A percentile compares a stretch with the other conserved stretches of the same genome.
Conservation (phyloP, 2,113 vertebrate species). For the Emydura subglobosa region DNA sequence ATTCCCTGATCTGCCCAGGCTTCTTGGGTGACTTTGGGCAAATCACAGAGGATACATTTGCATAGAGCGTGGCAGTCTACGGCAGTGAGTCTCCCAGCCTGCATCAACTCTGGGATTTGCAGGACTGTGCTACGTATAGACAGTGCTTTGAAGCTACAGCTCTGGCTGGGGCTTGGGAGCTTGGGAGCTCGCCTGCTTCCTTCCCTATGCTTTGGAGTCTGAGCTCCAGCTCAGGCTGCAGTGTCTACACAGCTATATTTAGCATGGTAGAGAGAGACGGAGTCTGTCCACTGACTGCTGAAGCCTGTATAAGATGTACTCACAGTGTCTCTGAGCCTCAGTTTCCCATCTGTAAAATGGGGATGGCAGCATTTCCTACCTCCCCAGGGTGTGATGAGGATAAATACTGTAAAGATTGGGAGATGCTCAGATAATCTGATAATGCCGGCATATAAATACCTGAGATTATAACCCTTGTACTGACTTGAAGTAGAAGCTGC, state of each 20-base stretch:
- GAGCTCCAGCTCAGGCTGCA: neutral
- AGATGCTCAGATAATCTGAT: neutral
- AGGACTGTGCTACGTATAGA: neutral
- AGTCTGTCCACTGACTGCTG: neutral
- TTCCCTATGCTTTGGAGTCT: neutral
- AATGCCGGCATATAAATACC: neutral
- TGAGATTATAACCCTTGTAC: neutral
- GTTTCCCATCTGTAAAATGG: neutral
- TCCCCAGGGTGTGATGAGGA: neutral
- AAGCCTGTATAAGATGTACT: neutral
- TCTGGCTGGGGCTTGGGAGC: neutral
- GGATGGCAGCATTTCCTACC: neutral
- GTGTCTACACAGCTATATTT: neutral
- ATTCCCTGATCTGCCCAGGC: neutral
- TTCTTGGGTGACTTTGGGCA: neutral
- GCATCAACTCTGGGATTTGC: neutral
- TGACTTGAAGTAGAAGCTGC: neutral
- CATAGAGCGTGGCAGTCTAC: neutral
- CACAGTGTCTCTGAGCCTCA: neutral
- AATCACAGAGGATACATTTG: neutral
- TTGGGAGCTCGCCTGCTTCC: neutral
- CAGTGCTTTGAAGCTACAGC: neutral
- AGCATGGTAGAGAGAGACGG: no score
- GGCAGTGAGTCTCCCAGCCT: neutral
- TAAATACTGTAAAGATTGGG: neutral